Evolutionary conservation across 2,888 invertebrate species (phyloP).

Genomic region (Emmelina monodactyla): DNA sequence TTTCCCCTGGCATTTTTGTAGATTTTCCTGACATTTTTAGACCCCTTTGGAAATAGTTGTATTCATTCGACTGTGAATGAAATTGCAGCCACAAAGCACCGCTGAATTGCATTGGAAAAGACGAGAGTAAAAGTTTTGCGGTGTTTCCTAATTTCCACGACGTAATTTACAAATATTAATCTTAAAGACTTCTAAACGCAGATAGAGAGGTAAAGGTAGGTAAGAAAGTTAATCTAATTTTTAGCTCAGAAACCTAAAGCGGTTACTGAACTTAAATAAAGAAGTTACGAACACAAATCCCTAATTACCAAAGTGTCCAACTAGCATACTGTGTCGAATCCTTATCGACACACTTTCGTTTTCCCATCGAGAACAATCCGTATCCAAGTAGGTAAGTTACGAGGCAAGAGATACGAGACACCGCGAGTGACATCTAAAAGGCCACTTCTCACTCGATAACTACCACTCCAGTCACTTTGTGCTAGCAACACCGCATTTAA

Average conservation of each 20-base stretch:
- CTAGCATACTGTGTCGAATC: too few species aligned
- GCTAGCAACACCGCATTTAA: slow-evolving; percentile 1
- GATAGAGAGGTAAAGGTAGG: too few species aligned
- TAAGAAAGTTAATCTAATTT: too few species aligned
- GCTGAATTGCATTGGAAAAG: slow-evolving; percentile 4
- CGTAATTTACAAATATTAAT: too few species aligned
- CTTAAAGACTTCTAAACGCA: too few species aligned
- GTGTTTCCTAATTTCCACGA: slow-evolving; percentile 14
- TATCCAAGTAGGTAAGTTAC: background rate
- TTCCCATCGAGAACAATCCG: background rate
- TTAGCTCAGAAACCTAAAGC: too few species aligned
- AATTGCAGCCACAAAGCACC: slow-evolving; percentile 28
- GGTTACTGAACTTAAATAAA: too few species aligned
- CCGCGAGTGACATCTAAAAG: slow-evolving; percentile 19
- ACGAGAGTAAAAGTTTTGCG: slow-evolving; percentile 5
- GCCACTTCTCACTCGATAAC: slow-evolving; percentile 27
- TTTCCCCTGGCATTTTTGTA: background rate
- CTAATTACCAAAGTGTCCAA: too few species aligned
- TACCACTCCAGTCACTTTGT: slow-evolving; percentile 20
- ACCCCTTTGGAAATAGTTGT: slow-evolving; percentile 21
- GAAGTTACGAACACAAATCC: too few species aligned
- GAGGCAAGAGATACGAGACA: too few species aligned
- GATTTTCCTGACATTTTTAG: too few species aligned
- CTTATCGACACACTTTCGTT: background rate
- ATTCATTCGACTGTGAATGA: slow-evolving; percentile 22